Conservation (phyloP, 2,888 invertebrate species). For the Parelbella ahira region DNA sequence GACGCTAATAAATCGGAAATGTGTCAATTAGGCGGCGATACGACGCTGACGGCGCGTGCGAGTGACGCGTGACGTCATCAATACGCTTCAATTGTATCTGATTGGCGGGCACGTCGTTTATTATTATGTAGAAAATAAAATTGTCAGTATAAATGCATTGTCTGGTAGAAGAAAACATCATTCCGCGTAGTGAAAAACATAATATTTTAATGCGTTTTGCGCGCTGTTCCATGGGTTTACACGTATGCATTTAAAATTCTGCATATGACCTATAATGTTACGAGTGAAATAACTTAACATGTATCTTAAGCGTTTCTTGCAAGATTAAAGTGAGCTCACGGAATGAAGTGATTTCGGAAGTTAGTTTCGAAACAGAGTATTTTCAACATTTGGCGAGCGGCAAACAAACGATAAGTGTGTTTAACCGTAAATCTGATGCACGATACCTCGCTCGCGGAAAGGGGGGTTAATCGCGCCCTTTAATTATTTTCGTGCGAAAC, state of each 20-base stretch:
- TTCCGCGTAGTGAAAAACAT: too few species aligned
- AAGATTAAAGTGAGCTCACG: background rate
- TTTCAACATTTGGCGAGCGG: background rate
- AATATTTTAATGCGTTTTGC: too few species aligned
- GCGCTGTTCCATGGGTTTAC: too few species aligned
- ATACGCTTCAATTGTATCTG: background rate
- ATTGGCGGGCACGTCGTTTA: background rate
- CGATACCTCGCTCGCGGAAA: background rate
- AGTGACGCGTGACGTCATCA: slow-evolving; percentile 15
- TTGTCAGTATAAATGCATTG: too few species aligned
- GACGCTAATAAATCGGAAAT: slow-evolving; percentile 9
- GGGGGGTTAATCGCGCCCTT: slow-evolving; percentile 1
- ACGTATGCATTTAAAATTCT: too few species aligned
- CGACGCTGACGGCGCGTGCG: slow-evolving; percentile 15
- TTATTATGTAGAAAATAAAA: too few species aligned
- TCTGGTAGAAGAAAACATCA: too few species aligned
- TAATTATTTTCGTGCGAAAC: slow-evolving; percentile 14
- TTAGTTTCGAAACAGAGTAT: background rate
- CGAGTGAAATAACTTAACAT: too few species aligned
- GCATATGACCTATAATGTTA: too few species aligned
- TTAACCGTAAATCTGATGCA: background rate
- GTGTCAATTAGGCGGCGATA: slow-evolving; percentile 12
- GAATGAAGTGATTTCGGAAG: background rate
- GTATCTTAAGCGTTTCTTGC: background rate
- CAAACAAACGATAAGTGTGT: slow-evolving; percentile 9